A percentile compares a stretch with the other conserved stretches of the same genome.
These are phyloP conservation scores for Vanessa cardui DNA, from an alignment of 2,888 invertebrate species.

Conservation along the genomic window DNA sequence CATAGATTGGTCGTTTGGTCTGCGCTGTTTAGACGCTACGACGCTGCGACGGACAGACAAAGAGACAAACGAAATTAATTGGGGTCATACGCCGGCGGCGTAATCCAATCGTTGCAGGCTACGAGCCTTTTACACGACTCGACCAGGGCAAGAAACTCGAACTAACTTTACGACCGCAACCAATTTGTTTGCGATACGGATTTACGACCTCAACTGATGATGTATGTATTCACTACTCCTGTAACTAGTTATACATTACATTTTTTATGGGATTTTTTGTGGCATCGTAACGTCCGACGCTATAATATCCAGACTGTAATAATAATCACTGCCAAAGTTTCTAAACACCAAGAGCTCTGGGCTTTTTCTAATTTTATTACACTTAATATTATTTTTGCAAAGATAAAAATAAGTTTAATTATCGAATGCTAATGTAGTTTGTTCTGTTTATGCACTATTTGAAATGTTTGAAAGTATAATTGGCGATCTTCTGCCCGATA, in stretches of 20 bases:
- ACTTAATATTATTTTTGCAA: not conserved
- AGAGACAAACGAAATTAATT: conserved; percentile 81
- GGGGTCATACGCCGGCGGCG: conserved; percentile 68
- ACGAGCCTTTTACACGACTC: conserved; percentile 62
- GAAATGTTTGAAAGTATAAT: not conserved
- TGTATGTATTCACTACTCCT: conserved; percentile 25
- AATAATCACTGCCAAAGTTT: conserved; percentile 1
- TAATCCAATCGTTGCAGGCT: conserved; percentile 68
- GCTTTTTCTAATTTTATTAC: conserved; percentile 5
- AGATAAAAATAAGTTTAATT: not conserved
- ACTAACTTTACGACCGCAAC: conserved; percentile 38
- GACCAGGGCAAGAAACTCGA: conserved; percentile 41
- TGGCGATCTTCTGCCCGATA: conserved; percentile 28
- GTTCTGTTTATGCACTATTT: not conserved
- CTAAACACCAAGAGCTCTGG: conserved; percentile 2
- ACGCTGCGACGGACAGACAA: conserved; percentile 58
- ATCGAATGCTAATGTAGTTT: not conserved
- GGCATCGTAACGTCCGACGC: conserved; percentile 7
- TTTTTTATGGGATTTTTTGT: conserved; percentile 9
- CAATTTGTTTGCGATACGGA: conserved; percentile 38
- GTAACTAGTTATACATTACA: conserved; percentile 9
- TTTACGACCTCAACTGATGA: conserved; percentile 32
- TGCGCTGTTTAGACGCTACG: conserved; percentile 60
- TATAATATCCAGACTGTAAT: conserved; percentile 10
- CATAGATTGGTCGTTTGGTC: conserved; percentile 64